phyloP scores from a whole-genome alignment of 2,113 vertebrate genomes.

The Andinoacara biseriatus region DNA sequence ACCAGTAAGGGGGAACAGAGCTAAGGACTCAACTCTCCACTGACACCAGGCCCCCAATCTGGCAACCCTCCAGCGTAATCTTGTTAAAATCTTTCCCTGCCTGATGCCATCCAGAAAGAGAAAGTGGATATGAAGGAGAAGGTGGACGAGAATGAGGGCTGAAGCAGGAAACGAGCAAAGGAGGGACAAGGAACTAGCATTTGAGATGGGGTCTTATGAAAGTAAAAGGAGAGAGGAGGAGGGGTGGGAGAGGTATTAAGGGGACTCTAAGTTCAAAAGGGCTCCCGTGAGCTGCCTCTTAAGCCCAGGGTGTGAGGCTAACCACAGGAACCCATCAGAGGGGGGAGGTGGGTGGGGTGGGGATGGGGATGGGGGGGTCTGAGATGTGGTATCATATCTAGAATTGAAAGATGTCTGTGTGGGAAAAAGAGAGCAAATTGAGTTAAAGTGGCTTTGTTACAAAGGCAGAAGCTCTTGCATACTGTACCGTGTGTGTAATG shows the following conservation, averaged over 20 bases:
- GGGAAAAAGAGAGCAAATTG: neutral
- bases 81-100: constrained; percentile 72
- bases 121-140: constrained; percentile 20
- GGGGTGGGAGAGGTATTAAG: constrained; percentile 51
- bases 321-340: constrained; percentile 58
- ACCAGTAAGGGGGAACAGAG: constrained; percentile 61
- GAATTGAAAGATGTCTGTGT: constrained; percentile 37
- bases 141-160: neutral
- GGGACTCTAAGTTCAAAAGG: constrained; percentile 61
- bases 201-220: constrained; percentile 40
- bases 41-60: constrained; percentile 66
- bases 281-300: constrained; percentile 57
- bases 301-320: constrained; percentile 63
- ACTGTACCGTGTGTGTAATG: neutral
- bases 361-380: neutral
- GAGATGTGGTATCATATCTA: constrained; percentile 33
- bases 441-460: neutral
- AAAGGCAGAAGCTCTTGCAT: neutral
- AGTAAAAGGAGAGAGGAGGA: constrained; percentile 36
- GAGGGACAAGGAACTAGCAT: constrained; percentile 17
- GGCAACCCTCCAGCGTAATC: constrained; percentile 74
- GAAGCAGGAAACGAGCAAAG: neutral
- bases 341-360: no score
- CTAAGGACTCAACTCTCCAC: constrained; percentile 56
- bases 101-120: constrained; percentile 62